Evolutionary conservation across 2,888 invertebrate species (phyloP), one percentile per base, ranked within the genome.

Genomic region (Teleogryllus oceanicus): DNA sequence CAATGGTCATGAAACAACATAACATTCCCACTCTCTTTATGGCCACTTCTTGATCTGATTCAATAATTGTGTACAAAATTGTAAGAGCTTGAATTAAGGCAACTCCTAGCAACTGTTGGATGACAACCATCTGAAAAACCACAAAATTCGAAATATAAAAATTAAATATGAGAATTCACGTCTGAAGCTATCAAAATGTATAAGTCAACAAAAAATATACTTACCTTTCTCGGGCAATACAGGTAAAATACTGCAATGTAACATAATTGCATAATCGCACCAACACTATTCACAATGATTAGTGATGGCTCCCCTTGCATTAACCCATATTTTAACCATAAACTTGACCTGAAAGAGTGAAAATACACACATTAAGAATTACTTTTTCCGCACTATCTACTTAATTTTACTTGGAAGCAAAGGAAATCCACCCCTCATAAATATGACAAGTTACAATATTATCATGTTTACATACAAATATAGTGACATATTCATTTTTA

Each of bases 271-370:
- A 96, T 88, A 16, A 90, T 86, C 8, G 92, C 86, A 20, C 96
- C 96, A 84, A 95, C 90, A 51, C 89, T 87, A 86, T 96, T 96
- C 0, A 96, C 94, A 84, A 92, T 87, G 79, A 93, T 89, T 83
- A 96, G 89, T 81, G 92, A 93, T 79, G 88, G 88, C 85, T 96
- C 95, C 83, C 89, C 87, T 84, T 94, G 94, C 80, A 93, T 87
- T 82, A 92, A 88, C 51, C 95, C 96, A 88, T 96, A 96, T 78
- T 93, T 88, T 51, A 95, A 87, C 96, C 96, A 96, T 80, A 95
- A 88, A 83, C 91, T 91, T 84, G 93, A 92, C 82, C 94, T 94
- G 88, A 81, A 90, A 89, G 78, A 82, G 79, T 83, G 78, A 62
- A 50, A 24, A 62, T 50, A 79, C 13, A 77, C 78, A 81, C 78